Evolutionary conservation across 2,113 vertebrate genomes (phyloP).

Genomic region (Dissostichus mawsoni): DNA sequence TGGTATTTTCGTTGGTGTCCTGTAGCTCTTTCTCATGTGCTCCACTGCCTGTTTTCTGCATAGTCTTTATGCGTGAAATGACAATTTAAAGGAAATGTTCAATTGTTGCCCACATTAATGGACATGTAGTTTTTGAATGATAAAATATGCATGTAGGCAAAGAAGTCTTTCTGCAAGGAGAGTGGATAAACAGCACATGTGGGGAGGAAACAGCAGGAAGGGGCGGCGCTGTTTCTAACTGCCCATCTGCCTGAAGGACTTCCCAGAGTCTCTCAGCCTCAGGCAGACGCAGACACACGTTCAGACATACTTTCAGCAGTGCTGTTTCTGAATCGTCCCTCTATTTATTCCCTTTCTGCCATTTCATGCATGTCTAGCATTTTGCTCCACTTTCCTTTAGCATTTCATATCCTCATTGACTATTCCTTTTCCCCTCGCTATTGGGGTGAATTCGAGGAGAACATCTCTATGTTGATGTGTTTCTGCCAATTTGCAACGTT

Average conservation of each 20-base stretch:
- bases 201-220: conserved; percentile 48
- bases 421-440: conserved; percentile 49
- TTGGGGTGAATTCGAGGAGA: conserved; percentile 46
- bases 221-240: conserved; percentile 50
- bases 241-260: conserved; percentile 54
- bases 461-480: conserved; percentile 38
- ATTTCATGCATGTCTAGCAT: conserved; percentile 38
- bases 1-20: conserved; percentile 26
- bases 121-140: conserved; percentile 30
- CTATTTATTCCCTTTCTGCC: conserved; percentile 40
- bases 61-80: not conserved
- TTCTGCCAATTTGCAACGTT: conserved; percentile 43
- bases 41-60: conserved; percentile 15
- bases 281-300: conserved; percentile 51
- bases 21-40: conserved; percentile 1
- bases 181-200: conserved; percentile 46
- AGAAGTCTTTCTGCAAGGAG: conserved; percentile 23
- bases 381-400: conserved; percentile 48
- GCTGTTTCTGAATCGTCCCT: conserved; percentile 42
- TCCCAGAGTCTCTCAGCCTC: conserved; percentile 42
- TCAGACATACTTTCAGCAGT: conserved; percentile 53
- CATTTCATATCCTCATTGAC: conserved; percentile 46
- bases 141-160: conserved; percentile 39
- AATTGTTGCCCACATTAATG: conserved; percentile 33
- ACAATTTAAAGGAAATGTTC: conserved; percentile 14